Conservation (phyloP, 2,113 vertebrate species). For the Verasper variegatus region DNA sequence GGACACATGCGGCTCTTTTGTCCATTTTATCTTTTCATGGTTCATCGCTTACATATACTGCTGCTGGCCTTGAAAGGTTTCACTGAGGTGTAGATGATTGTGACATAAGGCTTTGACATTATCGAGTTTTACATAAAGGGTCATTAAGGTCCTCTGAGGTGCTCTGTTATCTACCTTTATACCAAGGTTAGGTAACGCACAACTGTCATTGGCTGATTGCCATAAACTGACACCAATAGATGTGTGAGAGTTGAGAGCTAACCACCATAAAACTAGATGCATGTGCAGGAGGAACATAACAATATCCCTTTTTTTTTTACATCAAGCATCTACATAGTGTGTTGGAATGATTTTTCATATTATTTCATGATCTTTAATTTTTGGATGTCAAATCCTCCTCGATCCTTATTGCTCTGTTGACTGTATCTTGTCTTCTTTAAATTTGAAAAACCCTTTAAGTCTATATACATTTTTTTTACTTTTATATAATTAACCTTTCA, state of each 20-base stretch:
- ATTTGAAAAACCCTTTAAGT: neutral
- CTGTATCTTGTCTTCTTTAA: neutral
- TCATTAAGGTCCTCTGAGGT: neutral
- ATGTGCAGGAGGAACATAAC: neutral
- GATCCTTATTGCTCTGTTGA: too few relatives aligned
- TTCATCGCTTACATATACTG: neutral
- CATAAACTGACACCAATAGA: conserved; percentile 22
- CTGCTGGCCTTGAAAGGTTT: conserved; percentile 5
- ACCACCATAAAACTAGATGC: conserved; percentile 16
- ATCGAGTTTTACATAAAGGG: neutral
- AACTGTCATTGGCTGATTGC: neutral
- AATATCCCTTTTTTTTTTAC: too few relatives aligned
- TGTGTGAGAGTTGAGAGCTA: neutral
- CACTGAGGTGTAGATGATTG: neutral
- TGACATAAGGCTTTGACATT: neutral
- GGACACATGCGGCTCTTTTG: neutral
- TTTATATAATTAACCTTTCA: neutral
- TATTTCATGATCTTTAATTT: too few relatives aligned
- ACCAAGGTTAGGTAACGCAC: too few relatives aligned
- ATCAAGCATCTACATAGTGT: too few relatives aligned
- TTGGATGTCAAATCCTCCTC: too few relatives aligned
- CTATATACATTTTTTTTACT: neutral
- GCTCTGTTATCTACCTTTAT: conserved; percentile 15
- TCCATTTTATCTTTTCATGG: neutral
- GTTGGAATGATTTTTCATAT: too few relatives aligned